Percentiles rank a stretch among this genome's conserved stretches.
Evolutionary conservation across 2,888 invertebrate species (phyloP).

Genomic region (Papilio elwesi): DNA sequence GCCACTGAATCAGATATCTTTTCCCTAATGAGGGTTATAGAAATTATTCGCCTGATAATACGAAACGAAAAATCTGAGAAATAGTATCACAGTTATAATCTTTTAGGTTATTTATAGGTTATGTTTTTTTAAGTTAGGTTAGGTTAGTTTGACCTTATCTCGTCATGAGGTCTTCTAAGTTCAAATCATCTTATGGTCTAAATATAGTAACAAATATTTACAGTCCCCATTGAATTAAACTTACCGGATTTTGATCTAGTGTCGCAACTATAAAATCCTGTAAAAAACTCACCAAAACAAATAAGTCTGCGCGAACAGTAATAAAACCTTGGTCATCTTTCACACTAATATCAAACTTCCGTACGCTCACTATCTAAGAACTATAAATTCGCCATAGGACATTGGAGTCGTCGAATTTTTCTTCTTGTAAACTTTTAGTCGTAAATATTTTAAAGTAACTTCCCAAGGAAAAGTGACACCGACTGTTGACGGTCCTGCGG

Average conservation of each 20-base stretch:
- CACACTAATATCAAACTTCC: conserved; percentile 66
- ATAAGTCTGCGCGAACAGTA: conserved; percentile 64
- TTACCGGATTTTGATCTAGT: neutral
- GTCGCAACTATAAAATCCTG: conserved; percentile 36
- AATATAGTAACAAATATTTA: neutral
- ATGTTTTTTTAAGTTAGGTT: too few species aligned
- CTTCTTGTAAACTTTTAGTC: conserved; percentile 68
- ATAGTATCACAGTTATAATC: too few species aligned
- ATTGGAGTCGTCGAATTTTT: conserved; percentile 66
- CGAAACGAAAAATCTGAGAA: too few species aligned
- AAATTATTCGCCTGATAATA: too few species aligned
- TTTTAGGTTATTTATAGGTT: too few species aligned
- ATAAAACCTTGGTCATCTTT: conserved; percentile 57
- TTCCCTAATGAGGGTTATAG: too few species aligned
- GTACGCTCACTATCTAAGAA: conserved; percentile 66
- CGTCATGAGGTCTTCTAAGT: neutral
- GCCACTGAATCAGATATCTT: too few species aligned
- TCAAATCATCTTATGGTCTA: neutral
- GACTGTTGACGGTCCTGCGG: conserved; percentile 71
- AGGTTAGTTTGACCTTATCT: too few species aligned
- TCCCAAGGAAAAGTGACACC: conserved; percentile 76
- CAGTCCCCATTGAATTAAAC: conserved; percentile 26
- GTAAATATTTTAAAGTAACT: conserved; percentile 84
- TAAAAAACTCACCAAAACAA: conserved; percentile 63
- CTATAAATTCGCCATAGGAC: conserved; percentile 73